Conservation (phyloP, 2,797 vertebrate species). For the Onychomys leucogaster region DNA sequence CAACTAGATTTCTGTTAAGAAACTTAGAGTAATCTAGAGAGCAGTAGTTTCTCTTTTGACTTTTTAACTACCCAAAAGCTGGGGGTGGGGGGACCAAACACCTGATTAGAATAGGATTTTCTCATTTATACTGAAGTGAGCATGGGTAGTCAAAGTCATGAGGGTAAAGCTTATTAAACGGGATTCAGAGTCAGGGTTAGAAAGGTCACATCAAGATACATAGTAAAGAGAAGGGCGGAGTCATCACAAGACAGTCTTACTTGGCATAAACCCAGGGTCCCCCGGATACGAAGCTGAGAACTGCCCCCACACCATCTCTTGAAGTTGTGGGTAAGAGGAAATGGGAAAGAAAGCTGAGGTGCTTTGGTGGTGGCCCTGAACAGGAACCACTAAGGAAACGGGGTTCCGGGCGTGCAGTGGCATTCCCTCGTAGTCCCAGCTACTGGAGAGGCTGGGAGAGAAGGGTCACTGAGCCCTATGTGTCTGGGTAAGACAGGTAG, state of each 20-base stretch:
- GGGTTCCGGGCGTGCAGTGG: not conserved
- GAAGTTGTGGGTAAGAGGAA: not conserved
- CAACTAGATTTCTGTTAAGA: not conserved
- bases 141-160: not conserved
- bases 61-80: slow-evolving; percentile 12
- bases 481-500: not conserved
- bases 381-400: not conserved
- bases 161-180: slow-evolving; percentile 54
- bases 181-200: slow-evolving; percentile 56
- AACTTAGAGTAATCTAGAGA: slow-evolving; percentile 9
- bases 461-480: too few species aligned
- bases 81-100: not conserved
- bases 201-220: not conserved
- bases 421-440: not conserved
- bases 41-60: slow-evolving; percentile 40
- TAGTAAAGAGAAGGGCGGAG: slow-evolving; percentile 9
- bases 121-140: not conserved
- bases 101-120: slow-evolving; percentile 22
- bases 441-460: not conserved
- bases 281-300: not conserved
- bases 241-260: not conserved
- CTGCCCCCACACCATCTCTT: not conserved
- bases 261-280: not conserved
- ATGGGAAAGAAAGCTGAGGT: not conserved
- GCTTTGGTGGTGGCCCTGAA: not conserved